These are phyloP conservation scores for Sebastes melanostomus DNA, from an alignment of 2,797 vertebrate genomes.

Conservation along the genomic window DNA sequence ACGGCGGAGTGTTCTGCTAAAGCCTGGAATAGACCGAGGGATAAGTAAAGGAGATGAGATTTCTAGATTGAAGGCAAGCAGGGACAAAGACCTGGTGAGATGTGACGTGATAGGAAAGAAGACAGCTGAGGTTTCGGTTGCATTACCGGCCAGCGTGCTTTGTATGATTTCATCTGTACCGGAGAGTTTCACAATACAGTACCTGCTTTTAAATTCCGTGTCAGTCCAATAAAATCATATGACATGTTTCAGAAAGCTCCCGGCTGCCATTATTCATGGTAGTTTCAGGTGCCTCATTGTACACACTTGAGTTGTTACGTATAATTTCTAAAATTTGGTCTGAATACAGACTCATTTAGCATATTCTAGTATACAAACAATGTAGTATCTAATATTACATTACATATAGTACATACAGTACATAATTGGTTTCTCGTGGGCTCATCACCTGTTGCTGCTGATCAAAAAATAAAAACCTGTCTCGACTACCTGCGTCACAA, in stretches of 20 bases:
- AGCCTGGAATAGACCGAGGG: constrained; percentile 51
- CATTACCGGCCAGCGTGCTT: not conserved
- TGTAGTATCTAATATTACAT: not conserved
- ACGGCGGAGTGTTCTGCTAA: not conserved
- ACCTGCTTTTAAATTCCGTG: not conserved
- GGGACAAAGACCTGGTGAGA: not conserved
- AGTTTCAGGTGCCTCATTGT: not conserved
- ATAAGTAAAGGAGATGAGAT: constrained; percentile 41
- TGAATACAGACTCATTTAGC: not conserved
- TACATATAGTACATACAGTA: not conserved
- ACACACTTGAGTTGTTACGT: not conserved
- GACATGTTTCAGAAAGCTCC: not conserved
- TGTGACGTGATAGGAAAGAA: not conserved
- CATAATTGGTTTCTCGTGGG: not conserved
- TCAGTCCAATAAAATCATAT: not conserved
- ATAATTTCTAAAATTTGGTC: not conserved
- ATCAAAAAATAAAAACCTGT: constrained; percentile 22
- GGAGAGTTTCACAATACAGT: not conserved
- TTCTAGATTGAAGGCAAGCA: constrained; percentile 4
- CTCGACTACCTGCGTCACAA: constrained; percentile 42
- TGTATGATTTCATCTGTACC: not conserved
- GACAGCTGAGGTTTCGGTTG: not conserved
- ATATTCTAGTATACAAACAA: not conserved
- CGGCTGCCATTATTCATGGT: not conserved
- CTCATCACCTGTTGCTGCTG: constrained; percentile 54